Conservation (phyloP, 2,888 invertebrate species). For the Pyrrhia umbra region DNA sequence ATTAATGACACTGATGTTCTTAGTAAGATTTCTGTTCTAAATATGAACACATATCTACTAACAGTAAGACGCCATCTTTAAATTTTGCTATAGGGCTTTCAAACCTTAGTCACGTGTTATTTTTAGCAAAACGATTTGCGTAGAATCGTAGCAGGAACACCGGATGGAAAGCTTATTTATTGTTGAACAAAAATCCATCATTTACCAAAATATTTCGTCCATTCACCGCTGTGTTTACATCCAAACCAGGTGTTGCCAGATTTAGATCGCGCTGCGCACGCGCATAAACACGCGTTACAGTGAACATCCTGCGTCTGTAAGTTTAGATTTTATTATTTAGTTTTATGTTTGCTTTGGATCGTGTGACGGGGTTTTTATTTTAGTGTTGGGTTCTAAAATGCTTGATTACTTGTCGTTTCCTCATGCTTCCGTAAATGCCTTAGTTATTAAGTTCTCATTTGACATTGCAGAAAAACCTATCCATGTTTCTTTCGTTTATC, state of each 20-base stretch:
- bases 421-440: constrained; percentile 8
- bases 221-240: constrained; percentile 52
- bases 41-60: neutral
- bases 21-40: neutral
- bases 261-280: constrained; percentile 49
- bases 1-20: too few relatives aligned
- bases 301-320: constrained; percentile 64
- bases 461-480: neutral
- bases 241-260: constrained; percentile 55
- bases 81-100: neutral
- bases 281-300: constrained; percentile 65
- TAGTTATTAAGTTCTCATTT: too few relatives aligned
- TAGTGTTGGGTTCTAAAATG: constrained; percentile 22
- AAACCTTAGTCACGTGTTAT: neutral
- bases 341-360: constrained; percentile 44
- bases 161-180: constrained; percentile 33
- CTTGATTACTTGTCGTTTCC: constrained; percentile 14
- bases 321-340: constrained; percentile 56
- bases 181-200: constrained; percentile 29
- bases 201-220: constrained; percentile 39
- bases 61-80: neutral
- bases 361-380: constrained; percentile 33
- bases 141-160: constrained; percentile 1
- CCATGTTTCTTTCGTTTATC: neutral
- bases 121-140: neutral